Conservation (phyloP, 2,797 vertebrate genomes). For the Gymnoscopelus microlampas region DNA sequence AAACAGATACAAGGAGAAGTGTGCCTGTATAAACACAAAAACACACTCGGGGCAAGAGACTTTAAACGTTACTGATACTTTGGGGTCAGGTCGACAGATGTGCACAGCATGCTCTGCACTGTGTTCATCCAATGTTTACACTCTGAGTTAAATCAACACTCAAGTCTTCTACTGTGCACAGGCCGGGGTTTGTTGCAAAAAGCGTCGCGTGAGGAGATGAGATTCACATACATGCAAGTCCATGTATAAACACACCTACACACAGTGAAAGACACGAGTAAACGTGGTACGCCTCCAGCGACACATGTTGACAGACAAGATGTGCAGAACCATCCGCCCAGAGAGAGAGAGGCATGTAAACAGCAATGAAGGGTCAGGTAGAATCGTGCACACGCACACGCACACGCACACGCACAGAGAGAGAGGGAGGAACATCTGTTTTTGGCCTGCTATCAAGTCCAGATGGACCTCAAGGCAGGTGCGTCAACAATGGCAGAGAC, state of each 20-base stretch:
- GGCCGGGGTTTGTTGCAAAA: neutral
- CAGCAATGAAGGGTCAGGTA: constrained; percentile 62
- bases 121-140: too few relatives aligned
- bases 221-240: constrained; percentile 1
- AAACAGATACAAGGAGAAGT: constrained; percentile 18
- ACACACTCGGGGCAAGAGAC: neutral
- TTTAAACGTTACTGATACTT: neutral
- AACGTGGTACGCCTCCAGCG: constrained; percentile 6
- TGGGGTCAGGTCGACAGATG: constrained; percentile 9
- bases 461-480: constrained; percentile 54
- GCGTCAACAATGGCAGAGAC: constrained; percentile 59
- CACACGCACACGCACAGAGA: constrained; percentile 19
- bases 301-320: constrained; percentile 28
- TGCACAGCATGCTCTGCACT: neutral
- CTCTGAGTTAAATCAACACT: too few relatives aligned
- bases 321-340: neutral
- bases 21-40: neutral
- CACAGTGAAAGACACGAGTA: constrained; percentile 26
- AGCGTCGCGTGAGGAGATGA: constrained; percentile 1
- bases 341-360: constrained; percentile 50
- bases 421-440: constrained; percentile 64
- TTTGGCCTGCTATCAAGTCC: constrained; percentile 61
- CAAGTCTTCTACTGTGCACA: too few relatives aligned
- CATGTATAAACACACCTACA: constrained; percentile 9
- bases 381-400: constrained; percentile 48